phyloP scores from a whole-genome alignment of 2,888 invertebrate species.

The Cyclophora punctaria region DNA sequence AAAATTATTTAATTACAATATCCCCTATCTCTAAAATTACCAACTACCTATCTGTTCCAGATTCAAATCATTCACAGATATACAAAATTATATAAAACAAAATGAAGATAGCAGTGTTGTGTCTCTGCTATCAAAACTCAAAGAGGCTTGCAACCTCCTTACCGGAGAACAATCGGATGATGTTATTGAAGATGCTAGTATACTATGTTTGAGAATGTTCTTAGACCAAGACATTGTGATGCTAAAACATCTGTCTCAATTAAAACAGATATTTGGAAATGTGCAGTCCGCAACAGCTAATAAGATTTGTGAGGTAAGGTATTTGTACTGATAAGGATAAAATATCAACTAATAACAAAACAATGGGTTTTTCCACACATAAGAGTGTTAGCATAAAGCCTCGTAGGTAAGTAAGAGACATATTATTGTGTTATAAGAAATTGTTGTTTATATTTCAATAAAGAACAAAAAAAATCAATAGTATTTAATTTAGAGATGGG shows the following conservation, averaged over 20 bases:
- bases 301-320: conserved; percentile 73
- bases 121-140: conserved; percentile 37
- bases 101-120: conserved; percentile 49
- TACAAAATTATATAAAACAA: conserved; percentile 57
- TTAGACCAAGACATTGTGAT: conserved; percentile 75
- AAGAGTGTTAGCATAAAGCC: too few relatives aligned
- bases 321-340: neutral
- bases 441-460: too few relatives aligned
- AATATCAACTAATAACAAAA: too few relatives aligned
- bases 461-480: too few relatives aligned
- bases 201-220: conserved; percentile 77
- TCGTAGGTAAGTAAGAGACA: too few relatives aligned
- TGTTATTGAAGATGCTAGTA: conserved; percentile 77
- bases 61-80: conserved; percentile 64
- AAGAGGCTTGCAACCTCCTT: conserved; percentile 50
- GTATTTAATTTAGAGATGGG: too few relatives aligned
- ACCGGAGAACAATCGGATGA: conserved; percentile 75
- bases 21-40: neutral
- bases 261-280: conserved; percentile 77
- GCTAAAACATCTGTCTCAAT: conserved; percentile 70
- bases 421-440: too few relatives aligned
- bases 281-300: conserved; percentile 68
- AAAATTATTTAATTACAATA: too few relatives aligned
- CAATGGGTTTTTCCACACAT: too few relatives aligned
- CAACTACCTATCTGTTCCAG: conserved; percentile 33